Base-by-base conservation (phyloP, 2,888 invertebrate species). In the Amblyjoppa proteus region DNA sequence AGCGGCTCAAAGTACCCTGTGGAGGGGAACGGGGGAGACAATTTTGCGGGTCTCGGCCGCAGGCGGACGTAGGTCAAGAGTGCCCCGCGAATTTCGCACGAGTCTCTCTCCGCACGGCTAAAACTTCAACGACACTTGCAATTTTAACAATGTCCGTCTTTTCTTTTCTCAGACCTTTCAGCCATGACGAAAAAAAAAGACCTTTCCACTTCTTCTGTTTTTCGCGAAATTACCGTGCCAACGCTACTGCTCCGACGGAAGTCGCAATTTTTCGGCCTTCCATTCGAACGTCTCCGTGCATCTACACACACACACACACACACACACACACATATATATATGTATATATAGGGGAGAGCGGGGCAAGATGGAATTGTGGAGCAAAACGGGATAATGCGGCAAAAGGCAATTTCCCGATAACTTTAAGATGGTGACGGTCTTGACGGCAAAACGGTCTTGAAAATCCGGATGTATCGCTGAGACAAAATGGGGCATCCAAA, bases 21-120 rank as follows among this genome's bases (percentile, higher is more conserved):
- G n/a, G 16, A 16, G 51, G 5, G n/a, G 16, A 13, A 13, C 13
- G 31, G 34, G 31, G 28, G 20, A 3, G 38, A 38, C 49, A 31
- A 28, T 70, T 70, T 69, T 13, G 69, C 28, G 69, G 34, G 76
- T 76, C 51, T 53, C 53, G 58, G 38, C 38, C 64, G 49, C 20
- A 28, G 13, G 31, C 56, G 38, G 66, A 41, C 68, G 80, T 81
- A 81, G 80, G 80, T 81, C 80, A 81, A 81, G 80, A 68, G 66
- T 79, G 28, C 51, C 61, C 25, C 51, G 61, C 16, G 61, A 31
- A 64, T 34, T 28, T 34, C 61, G 31, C 31, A 31, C 34, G 31
- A 34, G 61, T 61, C 61, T 16, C 61, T 31, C 28, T 16, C 61
- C 53, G 25, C 7, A 6, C 51, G 20, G 25, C 25, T 1, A 56